Base-by-base conservation (phyloP, 2,888 invertebrate genomes). In the Drepana falcataria region DNA sequence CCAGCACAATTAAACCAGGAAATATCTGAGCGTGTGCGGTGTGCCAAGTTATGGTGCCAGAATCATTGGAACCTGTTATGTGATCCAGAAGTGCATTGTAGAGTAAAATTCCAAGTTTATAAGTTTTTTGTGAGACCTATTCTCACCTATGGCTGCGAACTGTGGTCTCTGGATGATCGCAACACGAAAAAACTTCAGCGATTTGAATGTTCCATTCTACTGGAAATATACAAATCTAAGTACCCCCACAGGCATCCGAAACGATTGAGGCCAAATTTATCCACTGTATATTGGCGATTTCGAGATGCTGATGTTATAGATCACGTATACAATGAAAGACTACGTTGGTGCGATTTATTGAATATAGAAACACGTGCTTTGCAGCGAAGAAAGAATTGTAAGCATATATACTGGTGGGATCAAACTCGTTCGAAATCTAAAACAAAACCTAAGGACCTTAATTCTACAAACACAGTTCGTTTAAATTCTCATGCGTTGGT, bases 91-190 rank as follows among this genome's bases (percentile, higher is more conserved):
- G 51, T 81, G 44, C 60, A 59, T 3, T 63, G 68, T n/a, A 59
- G 58, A 51, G 59, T 64, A 2, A 84, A 83, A 55, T 81, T 77
- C 54, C 62, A 73, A 48, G 47, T 84, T 3, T 84, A 84, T 58
- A 77, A 73, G 55, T 63, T 71, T 7, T 80, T 82, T 57, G 72
- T 84, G 2, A 71, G 76, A 52, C 81, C 84, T 3, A 83, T 84
- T 35, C 73, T 84, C 2, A 77, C 81, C 2, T 83, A 83, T 52
- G 82, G 81, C 2, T 84, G 83, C 58, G 84, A 84, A 65, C 57
- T 81, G n/a, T 84, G 84, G 84, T 62, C 57, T 1, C 64, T 83
- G 9, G 61, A 74, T 52, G 52, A 61, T 3, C 49, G 47, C 3
- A 66, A 59, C 34, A 60, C 62, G 7, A 69, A 54, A 54, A 77